These are phyloP conservation scores for Chloroclysta siterata DNA, from an alignment of 2,888 invertebrate species.

Conservation along the genomic window DNA sequence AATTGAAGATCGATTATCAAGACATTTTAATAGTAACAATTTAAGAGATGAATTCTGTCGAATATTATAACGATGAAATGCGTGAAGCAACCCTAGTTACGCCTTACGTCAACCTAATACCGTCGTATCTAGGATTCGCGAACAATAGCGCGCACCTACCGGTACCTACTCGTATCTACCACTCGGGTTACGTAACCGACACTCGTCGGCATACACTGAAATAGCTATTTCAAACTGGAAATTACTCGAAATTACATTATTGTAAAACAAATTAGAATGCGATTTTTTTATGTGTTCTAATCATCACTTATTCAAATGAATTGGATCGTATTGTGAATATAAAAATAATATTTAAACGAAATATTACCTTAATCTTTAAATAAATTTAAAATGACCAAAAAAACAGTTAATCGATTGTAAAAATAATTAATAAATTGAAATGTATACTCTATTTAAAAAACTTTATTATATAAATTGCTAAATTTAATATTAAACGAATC, in stretches of 20 bases:
- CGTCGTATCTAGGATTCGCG: slow-evolving; percentile 57
- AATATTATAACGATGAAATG: neutral
- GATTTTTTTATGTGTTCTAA: too few species aligned
- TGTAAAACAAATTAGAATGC: too few species aligned
- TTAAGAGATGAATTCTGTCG: neutral
- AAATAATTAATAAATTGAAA: neutral
- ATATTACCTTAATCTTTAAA: too few species aligned
- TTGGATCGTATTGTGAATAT: too few species aligned
- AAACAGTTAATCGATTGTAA: too few species aligned
- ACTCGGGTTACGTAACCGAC: slow-evolving; percentile 64
- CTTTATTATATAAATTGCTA: neutral
- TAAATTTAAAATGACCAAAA: too few species aligned
- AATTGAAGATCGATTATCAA: slow-evolving; percentile 8
- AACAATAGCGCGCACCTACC: slow-evolving; percentile 64
- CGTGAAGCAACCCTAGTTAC: slow-evolving; percentile 31
- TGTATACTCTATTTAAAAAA: neutral
- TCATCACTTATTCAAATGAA: too few species aligned
- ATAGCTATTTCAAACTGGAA: too few species aligned
- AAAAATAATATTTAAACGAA: too few species aligned
- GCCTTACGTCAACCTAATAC: slow-evolving; percentile 54
- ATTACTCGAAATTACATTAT: too few species aligned
- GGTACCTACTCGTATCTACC: slow-evolving; percentile 66
- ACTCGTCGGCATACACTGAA: slow-evolving; percentile 34
- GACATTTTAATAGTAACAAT: slow-evolving; percentile 3
- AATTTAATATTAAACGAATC: neutral